Evolutionary conservation across 2,888 invertebrate genomes (phyloP).

Genomic region (Deilephila elpenor): DNA sequence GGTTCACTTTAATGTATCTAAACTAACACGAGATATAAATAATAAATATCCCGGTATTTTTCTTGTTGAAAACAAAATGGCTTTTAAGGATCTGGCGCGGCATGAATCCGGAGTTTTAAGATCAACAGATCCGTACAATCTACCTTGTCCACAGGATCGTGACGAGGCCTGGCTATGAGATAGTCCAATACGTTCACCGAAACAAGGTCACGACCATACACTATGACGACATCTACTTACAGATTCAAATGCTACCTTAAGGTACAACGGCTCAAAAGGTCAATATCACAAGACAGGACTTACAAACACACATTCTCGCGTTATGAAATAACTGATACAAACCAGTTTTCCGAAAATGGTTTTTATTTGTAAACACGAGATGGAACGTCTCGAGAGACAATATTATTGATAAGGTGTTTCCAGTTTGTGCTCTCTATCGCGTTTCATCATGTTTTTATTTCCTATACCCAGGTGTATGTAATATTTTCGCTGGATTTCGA

Average conservation of each 20-base stretch:
- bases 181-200: slow-evolving; percentile 60
- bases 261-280: slow-evolving; percentile 40
- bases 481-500: not conserved
- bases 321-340: slow-evolving; percentile 29
- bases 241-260: slow-evolving; percentile 54
- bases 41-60: not conserved
- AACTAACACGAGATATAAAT: not conserved
- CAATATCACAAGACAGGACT: slow-evolving; percentile 37
- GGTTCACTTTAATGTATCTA: not conserved
- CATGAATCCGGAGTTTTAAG: not conserved
- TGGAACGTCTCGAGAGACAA: slow-evolving; percentile 14
- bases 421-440: slow-evolving; percentile 7
- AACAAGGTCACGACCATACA: slow-evolving; percentile 70
- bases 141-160: slow-evolving; percentile 30
- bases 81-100: not conserved
- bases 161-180: slow-evolving; percentile 36
- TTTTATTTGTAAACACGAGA: slow-evolving; percentile 27
- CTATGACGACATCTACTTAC: slow-evolving; percentile 51
- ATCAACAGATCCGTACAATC: not conserved
- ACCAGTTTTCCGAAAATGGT: slow-evolving; percentile 23
- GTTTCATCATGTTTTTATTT: not conserved
- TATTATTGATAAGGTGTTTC: slow-evolving; percentile 9
- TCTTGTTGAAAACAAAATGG: not conserved
- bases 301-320: slow-evolving; percentile 30
- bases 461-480: too few relatives aligned